Evolutionary conservation across 1,140 invertebrate species (phyloP).

Genomic region (Lanistes nyassanus): DNA sequence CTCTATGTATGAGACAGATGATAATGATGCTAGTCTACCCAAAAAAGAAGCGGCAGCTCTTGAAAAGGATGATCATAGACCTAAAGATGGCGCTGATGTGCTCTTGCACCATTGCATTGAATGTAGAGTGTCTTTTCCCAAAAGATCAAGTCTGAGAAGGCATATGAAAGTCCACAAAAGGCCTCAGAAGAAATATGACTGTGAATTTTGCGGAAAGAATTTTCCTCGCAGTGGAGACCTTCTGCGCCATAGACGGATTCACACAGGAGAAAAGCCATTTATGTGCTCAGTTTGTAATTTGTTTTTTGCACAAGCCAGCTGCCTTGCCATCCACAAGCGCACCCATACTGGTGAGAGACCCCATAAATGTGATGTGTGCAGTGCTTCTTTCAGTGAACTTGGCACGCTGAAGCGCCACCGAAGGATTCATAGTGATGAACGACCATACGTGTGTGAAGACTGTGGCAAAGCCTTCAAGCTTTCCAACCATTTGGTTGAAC

Average conservation of each 20-base stretch:
- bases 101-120: background rate
- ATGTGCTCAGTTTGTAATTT: slow-evolving; percentile 42
- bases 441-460: slow-evolving; percentile 89
- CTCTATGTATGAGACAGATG: background rate
- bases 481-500: slow-evolving; percentile 98
- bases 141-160: background rate
- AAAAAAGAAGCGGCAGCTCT: background rate
- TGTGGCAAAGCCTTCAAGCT: slow-evolving; percentile 97
- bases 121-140: background rate
- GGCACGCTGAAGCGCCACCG: slow-evolving; percentile 98
- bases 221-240: slow-evolving; percentile 30
- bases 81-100: background rate
- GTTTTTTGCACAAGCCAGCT: slow-evolving; percentile 63
- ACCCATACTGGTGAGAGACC: slow-evolving; percentile 96
- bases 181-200: slow-evolving; percentile 15
- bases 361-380: slow-evolving; percentile 93
- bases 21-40: background rate
- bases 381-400: slow-evolving; percentile 94
- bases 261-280: slow-evolving; percentile 35
- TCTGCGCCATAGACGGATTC: slow-evolving; percentile 29
- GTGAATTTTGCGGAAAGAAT: slow-evolving; percentile 33
- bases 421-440: slow-evolving; percentile 96
- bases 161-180: slow-evolving; percentile 6
- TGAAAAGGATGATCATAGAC: background rate
- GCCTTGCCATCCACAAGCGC: slow-evolving; percentile 93